Evolutionary conservation across 2,797 vertebrate species (phyloP), one percentile per base, ranked within the genome.

Genomic region (Enoplosus armatus): DNA sequence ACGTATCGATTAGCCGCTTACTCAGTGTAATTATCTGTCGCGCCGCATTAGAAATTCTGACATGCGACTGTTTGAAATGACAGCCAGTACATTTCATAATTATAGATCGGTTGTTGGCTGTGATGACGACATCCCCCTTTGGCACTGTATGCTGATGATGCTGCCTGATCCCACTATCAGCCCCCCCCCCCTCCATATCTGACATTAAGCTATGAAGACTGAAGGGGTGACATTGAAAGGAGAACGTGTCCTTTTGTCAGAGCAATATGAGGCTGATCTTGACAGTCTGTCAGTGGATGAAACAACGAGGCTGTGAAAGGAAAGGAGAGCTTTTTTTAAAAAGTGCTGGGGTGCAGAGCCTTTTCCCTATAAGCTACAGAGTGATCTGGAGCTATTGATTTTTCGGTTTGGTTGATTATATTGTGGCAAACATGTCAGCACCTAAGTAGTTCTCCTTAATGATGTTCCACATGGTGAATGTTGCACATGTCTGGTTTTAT

Each of bases 1-100:
- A 81, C 65, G 78, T 90, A 93, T 94, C 54, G 93, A 93, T 94
- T 93, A 91, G 83, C 78, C 81, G 29, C 86, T 89, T 47, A 47
- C 80, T 85, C 83, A 4, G 70, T 41, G 84, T 79, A 81, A 91
- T 91, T 90, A 89, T 85, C 82, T 70, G 83, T 81, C 84, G 37
- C 4, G 51, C 72, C 18, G 85, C 86, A 87, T 92, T 90, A 90
- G 72, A 68, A 61, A 87, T 82, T 79, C 85, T 78, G 80, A 91
- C 85, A 71, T 61, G 86, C 78, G 65, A 80, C 84, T 73, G 87
- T 87, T 89, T 79, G 78, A 91, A 84, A 89, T 91, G 89, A 89
- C 89, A 86, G 83, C 48, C 4, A 41, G 79, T 68, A 60, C 85
- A 67, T 90, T 92, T 93, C 85, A 85, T 88, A 81, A 35, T 89